Conservation (phyloP, 2,888 invertebrate species). For the Eupithecia abbreviata region DNA sequence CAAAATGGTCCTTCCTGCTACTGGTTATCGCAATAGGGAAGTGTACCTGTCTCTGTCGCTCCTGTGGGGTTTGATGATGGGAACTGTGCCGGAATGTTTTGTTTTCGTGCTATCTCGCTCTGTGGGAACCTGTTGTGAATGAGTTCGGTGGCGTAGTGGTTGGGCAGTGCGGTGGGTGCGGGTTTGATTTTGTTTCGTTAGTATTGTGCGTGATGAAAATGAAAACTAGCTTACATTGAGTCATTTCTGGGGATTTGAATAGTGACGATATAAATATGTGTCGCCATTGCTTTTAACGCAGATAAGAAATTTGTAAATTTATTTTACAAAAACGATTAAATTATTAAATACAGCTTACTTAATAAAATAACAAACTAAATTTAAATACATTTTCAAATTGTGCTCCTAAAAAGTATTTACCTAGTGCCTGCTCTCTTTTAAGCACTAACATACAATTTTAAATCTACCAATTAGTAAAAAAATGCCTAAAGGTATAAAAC, state of each 20-base stretch:
- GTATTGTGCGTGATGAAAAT: background rate
- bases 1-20: slow-evolving; percentile 71
- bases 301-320: background rate
- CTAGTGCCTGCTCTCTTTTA: too few species aligned
- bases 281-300: background rate
- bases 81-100: slow-evolving; percentile 82
- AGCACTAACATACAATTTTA: too few species aligned
- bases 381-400: too few species aligned
- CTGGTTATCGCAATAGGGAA: slow-evolving; percentile 49
- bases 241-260: background rate
- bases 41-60: slow-evolving; percentile 58
- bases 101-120: slow-evolving; percentile 79
- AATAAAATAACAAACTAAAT: too few species aligned
- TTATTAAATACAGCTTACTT: too few species aligned
- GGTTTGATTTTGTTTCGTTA: slow-evolving; percentile 60
- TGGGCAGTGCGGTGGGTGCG: slow-evolving; percentile 40
- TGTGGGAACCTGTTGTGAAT: slow-evolving; percentile 73
- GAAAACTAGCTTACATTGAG: background rate
- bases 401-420: too few species aligned
- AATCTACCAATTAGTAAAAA: too few species aligned
- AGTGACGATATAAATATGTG: background rate
- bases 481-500: too few species aligned
- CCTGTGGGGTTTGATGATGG: slow-evolving; percentile 59
- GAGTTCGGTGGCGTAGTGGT: slow-evolving; percentile 56
- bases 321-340: background rate